Evolutionary conservation across 2,113 vertebrate genomes (phyloP), one percentile per base, ranked within the genome.

Genomic region (Ramphastos sulfuratus): DNA sequence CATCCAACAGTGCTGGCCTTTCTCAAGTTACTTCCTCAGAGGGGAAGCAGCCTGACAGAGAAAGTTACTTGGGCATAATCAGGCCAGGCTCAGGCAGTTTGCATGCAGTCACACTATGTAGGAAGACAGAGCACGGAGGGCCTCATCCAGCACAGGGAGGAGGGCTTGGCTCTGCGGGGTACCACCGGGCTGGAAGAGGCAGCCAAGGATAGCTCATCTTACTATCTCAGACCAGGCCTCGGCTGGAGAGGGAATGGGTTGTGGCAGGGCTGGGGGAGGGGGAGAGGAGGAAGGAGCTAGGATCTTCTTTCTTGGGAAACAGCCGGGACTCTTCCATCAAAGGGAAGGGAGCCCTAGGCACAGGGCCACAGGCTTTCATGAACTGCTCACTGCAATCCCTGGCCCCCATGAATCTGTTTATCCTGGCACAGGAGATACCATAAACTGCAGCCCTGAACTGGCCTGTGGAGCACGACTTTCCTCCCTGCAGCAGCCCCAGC

Each of bases 301-400:
- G 44, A 74, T 63, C 39, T 88, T 90, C 70, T 92, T 85, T 67
- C 37, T 67, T 83, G 31, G 61, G 79, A 91, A 74, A 59, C 73
- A 0, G 1, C 74, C 0, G 52, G 23, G 37, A 59, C 33, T 82
- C 60, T 56, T 76, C 78, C 75, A 85, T 92, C 89, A 94, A 95
- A 93, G 91, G 58, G 80, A 94, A 94, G 79, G 54, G 90, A 94
- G 73, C 85, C 30, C 77, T 73, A 81, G 67, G 84, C 6, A 1
- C 31, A 79, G 67, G 75, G 46, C 64, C 1, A 10, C 75, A 70
- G 74, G 50, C 87, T 94, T 94, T 93, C 82, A 85, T 71, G 63
- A 85, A 59, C 74, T 11, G n/a, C 82, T 93, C 3, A 0, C 84
- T 93, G 84, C 91, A 95, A 93, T 80, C 6, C 56, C 67, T 0